A percentile compares a stretch with the other conserved stretches of the same genome.
These are phyloP conservation scores for Salvelinus alpinus DNA, from an alignment of 2,113 vertebrate species.

Conservation along the genomic window DNA sequence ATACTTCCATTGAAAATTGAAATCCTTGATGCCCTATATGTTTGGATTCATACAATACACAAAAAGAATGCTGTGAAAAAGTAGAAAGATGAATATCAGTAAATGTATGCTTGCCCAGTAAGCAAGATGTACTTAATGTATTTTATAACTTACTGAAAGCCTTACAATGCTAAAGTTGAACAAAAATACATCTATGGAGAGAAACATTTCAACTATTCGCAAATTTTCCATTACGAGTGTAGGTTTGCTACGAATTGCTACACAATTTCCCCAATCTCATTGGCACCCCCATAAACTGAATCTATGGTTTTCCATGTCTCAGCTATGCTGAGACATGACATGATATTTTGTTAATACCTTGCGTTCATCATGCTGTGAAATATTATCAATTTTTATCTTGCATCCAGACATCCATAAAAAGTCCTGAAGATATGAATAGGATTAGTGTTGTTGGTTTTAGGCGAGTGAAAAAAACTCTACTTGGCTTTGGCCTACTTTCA, in stretches of 20 bases:
- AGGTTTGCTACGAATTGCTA: constrained; percentile 24
- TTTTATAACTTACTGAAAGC: too few species aligned
- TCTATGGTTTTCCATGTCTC: constrained; percentile 40
- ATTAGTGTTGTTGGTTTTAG: constrained; percentile 21
- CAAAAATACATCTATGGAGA: too few species aligned
- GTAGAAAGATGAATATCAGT: too few species aligned
- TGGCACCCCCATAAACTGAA: constrained; percentile 55
- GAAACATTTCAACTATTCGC: neutral
- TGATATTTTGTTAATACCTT: constrained; percentile 42
- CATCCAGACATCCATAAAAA: constrained; percentile 31
- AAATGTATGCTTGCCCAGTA: too few species aligned
- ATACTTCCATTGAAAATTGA: too few species aligned
- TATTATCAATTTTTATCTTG: constrained; percentile 47
- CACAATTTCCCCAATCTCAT: constrained; percentile 2
- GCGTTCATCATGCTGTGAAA: constrained; percentile 42
- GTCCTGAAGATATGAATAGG: constrained; percentile 16
- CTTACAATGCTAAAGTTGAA: too few species aligned
- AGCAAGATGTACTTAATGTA: too few species aligned
- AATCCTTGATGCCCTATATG: too few species aligned
- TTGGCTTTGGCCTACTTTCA: neutral
- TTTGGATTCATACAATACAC: too few species aligned
- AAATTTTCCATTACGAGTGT: constrained; percentile 41
- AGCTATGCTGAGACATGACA: constrained; percentile 14
- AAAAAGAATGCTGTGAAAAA: too few species aligned
- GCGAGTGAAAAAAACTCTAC: neutral